Evolutionary conservation across 2,888 invertebrate genomes (phyloP), one percentile per base, ranked within the genome.

Genomic region (Callyntrura sp.): DNA sequence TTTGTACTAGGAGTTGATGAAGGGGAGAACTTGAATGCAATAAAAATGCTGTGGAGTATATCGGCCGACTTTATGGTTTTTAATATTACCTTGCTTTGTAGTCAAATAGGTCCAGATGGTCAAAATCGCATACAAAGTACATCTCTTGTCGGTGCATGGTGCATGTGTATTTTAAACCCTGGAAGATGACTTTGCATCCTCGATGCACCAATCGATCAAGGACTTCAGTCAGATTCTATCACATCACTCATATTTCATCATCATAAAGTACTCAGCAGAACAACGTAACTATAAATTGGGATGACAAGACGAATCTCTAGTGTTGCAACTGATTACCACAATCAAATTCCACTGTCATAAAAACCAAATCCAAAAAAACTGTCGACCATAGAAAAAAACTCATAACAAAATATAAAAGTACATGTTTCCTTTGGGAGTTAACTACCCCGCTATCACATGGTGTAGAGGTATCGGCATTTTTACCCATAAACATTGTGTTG

Each of bases 171-270:
- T 17, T 20, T 65, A 11, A 2, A 62, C 17, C 8, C 23, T 55
- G 14, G 28, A 83, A 68, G 73, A 73, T 73, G 73, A 73, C 73
- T 1, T 45, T 73, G 73, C 73, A 73, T 73, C 14, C 68, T 48
- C 1, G 45, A 43, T 65, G 51, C 51, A 51, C 68, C 83, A 68
- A 68, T 83, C 83, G 68, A 83, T 68, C 83, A 65, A 73, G 73
- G 48, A 73, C 48, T 12, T 0, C 6, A n/a, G 48, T 48, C 17
- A 20, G 12, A 73, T 20, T 73, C 20, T 48, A 73, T 48, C 73
- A 12, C 17, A 45, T 73, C 45, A 73, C 12, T 73, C 48, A 23
- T 73, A 5, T 45, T 73, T 48, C 73, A 70, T 45, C 45, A 35
- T 48, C 45, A 45, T 20, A 73, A 73, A 73, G 45, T 17, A 20